phyloP scores from a whole-genome alignment of 2,113 vertebrate species.

The Hemiscyllium ocellatum region DNA sequence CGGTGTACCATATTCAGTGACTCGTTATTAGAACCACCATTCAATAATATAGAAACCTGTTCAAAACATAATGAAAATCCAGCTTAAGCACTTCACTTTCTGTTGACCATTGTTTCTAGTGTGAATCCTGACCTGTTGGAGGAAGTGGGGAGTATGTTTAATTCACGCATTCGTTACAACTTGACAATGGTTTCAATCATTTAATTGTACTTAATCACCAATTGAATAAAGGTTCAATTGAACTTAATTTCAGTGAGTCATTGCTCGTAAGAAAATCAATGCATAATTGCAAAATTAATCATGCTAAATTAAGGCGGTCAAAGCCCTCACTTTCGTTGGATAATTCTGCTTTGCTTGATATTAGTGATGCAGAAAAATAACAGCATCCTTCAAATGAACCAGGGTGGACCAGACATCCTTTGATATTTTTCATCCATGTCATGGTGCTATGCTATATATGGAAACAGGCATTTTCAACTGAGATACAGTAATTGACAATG shows the following conservation, averaged over 20 bases:
- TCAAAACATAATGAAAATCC: neutral
- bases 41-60: too few relatives aligned
- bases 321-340: neutral
- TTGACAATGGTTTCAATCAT: neutral
- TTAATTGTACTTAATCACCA: neutral
- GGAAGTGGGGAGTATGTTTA: neutral
- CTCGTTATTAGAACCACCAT: too few relatives aligned
- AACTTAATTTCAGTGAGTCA: neutral
- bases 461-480: neutral
- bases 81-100: neutral
- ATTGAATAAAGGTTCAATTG: neutral
- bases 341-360: neutral
- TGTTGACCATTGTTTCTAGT: neutral
- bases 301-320: neutral
- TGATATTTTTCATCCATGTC: neutral
- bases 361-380: neutral
- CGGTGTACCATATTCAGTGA: too few relatives aligned
- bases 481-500: neutral
- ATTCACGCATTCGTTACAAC: neutral
- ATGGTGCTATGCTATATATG: neutral
- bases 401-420: neutral
- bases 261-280: neutral
- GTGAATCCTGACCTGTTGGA: neutral
- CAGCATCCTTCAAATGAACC: neutral
- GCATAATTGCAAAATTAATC: neutral